Evolutionary conservation across 1,140 invertebrate genomes (phyloP).

Genomic region (Drosophila sp.): DNA sequence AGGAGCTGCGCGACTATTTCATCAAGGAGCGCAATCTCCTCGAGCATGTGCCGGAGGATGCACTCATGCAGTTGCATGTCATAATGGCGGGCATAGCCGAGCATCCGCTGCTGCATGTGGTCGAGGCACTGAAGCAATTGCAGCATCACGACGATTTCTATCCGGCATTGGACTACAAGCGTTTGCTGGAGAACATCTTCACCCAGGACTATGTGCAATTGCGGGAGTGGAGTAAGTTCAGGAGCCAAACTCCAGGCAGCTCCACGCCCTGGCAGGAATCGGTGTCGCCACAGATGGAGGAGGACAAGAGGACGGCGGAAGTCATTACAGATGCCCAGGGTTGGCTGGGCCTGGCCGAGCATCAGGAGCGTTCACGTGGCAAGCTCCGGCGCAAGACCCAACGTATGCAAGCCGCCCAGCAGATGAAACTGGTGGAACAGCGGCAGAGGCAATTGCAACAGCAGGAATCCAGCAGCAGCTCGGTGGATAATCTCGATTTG

Average conservation of each 20-base stretch:
- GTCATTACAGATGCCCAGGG: slow-evolving; percentile 50
- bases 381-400: slow-evolving; percentile 64
- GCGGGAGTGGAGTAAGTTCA: slow-evolving; percentile 55
- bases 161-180: slow-evolving; percentile 86
- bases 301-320: background rate
- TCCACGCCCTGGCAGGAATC: background rate
- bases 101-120: slow-evolving; percentile 88
- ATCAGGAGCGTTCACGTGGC: slow-evolving; percentile 58
- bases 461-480: slow-evolving; percentile 38
- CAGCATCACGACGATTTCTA: slow-evolving; percentile 87
- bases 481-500: slow-evolving; percentile 79
- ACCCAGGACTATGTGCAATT: slow-evolving; percentile 84
- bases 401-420: slow-evolving; percentile 73
- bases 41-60: slow-evolving; percentile 86
- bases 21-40: slow-evolving; percentile 89
- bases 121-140: slow-evolving; percentile 87
- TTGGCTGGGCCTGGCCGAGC: slow-evolving; percentile 64
- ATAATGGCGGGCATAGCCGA: slow-evolving; percentile 87
- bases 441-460: slow-evolving; percentile 60
- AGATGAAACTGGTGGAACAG: slow-evolving; percentile 25
- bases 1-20: slow-evolving; percentile 88
- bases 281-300: background rate
- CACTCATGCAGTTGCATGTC: slow-evolving; percentile 86
- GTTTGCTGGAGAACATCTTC: slow-evolving; percentile 86
- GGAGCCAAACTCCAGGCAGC: slow-evolving; percentile 24